These are phyloP conservation scores for Paracentrotus lividus DNA, from an alignment of 53 echinoderm and acorn worm species.

Conservation along the genomic window DNA sequence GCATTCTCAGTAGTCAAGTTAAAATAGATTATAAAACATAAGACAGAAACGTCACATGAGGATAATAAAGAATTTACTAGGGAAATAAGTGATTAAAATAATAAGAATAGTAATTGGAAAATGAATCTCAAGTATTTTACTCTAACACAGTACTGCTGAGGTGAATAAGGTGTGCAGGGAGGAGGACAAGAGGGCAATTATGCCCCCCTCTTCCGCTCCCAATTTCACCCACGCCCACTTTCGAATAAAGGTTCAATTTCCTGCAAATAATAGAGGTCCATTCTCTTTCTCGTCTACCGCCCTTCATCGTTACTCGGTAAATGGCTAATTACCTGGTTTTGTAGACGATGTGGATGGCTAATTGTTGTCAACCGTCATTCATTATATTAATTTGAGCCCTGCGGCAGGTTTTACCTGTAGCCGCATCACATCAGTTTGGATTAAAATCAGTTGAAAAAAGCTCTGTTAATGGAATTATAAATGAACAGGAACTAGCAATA, in stretches of 20 bases:
- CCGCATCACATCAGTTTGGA: neutral
- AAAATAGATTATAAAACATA: no score
- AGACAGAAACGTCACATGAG: neutral
- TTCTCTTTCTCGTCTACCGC: neutral
- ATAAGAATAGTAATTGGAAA: neutral
- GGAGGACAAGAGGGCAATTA: constrained; percentile 43
- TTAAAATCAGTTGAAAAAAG: no score
- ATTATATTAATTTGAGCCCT: neutral
- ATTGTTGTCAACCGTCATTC: constrained; percentile 15
- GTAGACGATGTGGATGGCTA: neutral
- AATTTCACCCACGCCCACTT: constrained; percentile 7
- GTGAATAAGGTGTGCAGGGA: neutral
- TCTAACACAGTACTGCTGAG: constrained; percentile 19
- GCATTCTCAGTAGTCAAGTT: no score
- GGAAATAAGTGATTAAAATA: constrained; percentile 1
- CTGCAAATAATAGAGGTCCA: constrained; percentile 30
- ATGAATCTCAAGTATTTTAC: neutral
- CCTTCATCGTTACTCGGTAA: neutral
- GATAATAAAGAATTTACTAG: neutral
- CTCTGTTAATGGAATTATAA: no score
- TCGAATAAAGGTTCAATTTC: constrained; percentile 34
- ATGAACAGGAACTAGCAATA: no score
- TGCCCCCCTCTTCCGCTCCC: constrained; percentile 4
- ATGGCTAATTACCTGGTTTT: constrained; percentile 32
- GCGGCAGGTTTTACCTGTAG: neutral